Evolutionary conservation across 1,140 invertebrate species (phyloP).

Genomic region (Saxidomus purpurata): DNA sequence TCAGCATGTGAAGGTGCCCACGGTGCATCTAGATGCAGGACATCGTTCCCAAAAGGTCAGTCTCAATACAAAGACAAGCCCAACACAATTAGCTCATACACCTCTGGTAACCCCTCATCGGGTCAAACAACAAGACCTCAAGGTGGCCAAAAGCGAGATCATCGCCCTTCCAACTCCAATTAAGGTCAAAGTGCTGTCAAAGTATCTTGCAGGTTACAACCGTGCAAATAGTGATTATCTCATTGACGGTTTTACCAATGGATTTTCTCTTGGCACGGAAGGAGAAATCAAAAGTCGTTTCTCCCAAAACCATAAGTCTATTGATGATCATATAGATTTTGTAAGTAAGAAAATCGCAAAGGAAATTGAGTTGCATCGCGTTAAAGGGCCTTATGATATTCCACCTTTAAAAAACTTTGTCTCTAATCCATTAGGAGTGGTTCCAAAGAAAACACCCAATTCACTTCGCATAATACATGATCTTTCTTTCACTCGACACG

Average conservation of each 20-base stretch:
- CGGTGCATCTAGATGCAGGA: neutral
- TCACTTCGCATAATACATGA: slow-evolving; percentile 21
- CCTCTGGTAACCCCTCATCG: neutral
- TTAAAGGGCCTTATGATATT: neutral
- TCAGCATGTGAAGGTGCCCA: neutral
- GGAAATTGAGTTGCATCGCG: neutral
- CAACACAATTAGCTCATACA: neutral
- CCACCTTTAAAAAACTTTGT: slow-evolving; percentile 7
- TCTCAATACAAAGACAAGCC: too few species aligned
- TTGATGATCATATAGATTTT: neutral
- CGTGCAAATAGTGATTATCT: neutral
- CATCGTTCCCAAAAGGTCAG: neutral
- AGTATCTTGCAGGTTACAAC: slow-evolving; percentile 41
- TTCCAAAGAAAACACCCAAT: slow-evolving; percentile 1
- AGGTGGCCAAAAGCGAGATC: too few species aligned
- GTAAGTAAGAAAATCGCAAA: neutral
- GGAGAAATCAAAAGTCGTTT: neutral
- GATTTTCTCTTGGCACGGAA: neutral
- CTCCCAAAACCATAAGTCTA: neutral
- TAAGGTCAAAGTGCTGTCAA: neutral
- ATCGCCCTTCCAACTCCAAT: slow-evolving; percentile 3
- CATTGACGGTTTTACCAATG: slow-evolving; percentile 36
- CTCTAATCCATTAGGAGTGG: neutral
- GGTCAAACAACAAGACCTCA: neutral
- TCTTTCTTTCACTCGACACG: neutral